Percentiles rank a stretch among this genome's conserved stretches.
phyloP scores from a whole-genome alignment of 1,140 invertebrate genomes.

The Acromyrmex charruanus region DNA sequence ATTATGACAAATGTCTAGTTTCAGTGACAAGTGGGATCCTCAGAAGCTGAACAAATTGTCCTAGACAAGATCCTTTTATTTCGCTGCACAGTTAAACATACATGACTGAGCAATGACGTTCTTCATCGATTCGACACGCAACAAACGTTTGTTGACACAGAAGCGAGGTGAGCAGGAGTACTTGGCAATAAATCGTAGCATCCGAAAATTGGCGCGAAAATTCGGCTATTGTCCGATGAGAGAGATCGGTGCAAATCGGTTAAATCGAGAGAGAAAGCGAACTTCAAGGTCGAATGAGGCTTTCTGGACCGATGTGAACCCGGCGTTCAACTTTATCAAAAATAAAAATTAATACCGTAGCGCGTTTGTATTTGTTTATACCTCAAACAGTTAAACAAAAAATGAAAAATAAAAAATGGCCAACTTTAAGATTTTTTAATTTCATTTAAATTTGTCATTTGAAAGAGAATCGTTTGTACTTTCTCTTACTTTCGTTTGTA shows the following conservation, averaged over 20 bases:
- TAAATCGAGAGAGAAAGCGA: neutral
- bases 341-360: no score
- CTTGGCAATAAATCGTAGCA: neutral
- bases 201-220: slow-evolving; percentile 27
- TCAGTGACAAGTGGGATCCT: neutral
- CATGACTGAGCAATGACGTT: neutral
- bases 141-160: neutral
- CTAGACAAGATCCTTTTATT: neutral
- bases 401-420: no score
- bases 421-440: no score
- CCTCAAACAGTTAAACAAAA: no score
- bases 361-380: no score
- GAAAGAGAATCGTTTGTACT: no score
- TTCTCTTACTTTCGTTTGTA: no score
- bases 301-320: neutral
- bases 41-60: neutral
- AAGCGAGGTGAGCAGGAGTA: neutral
- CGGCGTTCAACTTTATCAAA: no score
- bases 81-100: neutral
- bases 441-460: no score
- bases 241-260: neutral
- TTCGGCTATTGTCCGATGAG: slow-evolving; percentile 26
- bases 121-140: neutral
- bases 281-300: neutral
- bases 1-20: neutral